Percentiles rank a stretch among this genome's conserved stretches.
Evolutionary conservation across 2,113 vertebrate genomes (phyloP).

Genomic region (Nothoprocta perdicaria): DNA sequence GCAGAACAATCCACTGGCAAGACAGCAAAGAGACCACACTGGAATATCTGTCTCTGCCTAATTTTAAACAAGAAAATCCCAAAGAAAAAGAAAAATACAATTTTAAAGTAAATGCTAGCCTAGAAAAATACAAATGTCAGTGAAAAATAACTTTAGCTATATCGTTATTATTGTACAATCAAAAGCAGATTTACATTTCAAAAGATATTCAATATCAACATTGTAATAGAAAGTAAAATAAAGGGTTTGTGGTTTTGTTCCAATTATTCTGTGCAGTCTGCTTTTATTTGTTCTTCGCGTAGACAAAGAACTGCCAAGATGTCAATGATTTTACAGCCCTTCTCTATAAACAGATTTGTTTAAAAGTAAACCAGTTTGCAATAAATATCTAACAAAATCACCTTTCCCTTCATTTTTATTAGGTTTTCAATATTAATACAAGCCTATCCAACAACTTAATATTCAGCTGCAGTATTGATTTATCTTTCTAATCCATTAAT

Average conservation of each 20-base stretch:
- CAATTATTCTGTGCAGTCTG: slow-evolving; percentile 72
- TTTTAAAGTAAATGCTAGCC: slow-evolving; percentile 48
- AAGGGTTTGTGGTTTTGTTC: slow-evolving; percentile 68
- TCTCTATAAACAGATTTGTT: slow-evolving; percentile 45
- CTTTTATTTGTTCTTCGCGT: slow-evolving; percentile 53
- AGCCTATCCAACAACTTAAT: neutral
- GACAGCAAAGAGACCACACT: slow-evolving; percentile 21
- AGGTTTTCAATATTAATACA: slow-evolving; percentile 57
- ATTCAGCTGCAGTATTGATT: slow-evolving; percentile 42
- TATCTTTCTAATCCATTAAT: slow-evolving; percentile 70
- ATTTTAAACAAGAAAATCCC: neutral
- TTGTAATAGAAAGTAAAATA: slow-evolving; percentile 74
- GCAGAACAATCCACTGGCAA: neutral
- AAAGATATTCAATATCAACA: slow-evolving; percentile 70
- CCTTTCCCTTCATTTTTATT: slow-evolving; percentile 60
- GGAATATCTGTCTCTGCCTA: neutral
- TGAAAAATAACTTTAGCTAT: slow-evolving; percentile 50
- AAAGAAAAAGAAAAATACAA: neutral
- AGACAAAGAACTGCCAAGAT: slow-evolving; percentile 53
- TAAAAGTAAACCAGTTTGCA: slow-evolving; percentile 38
- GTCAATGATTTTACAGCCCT: slow-evolving; percentile 49
- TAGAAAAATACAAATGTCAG: slow-evolving; percentile 62
- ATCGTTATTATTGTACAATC: slow-evolving; percentile 64
- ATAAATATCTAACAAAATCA: slow-evolving; percentile 38
- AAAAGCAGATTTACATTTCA: slow-evolving; percentile 75